Evolutionary conservation across 2,797 vertebrate genomes (phyloP).

Genomic region (Limosa lapponica): DNA sequence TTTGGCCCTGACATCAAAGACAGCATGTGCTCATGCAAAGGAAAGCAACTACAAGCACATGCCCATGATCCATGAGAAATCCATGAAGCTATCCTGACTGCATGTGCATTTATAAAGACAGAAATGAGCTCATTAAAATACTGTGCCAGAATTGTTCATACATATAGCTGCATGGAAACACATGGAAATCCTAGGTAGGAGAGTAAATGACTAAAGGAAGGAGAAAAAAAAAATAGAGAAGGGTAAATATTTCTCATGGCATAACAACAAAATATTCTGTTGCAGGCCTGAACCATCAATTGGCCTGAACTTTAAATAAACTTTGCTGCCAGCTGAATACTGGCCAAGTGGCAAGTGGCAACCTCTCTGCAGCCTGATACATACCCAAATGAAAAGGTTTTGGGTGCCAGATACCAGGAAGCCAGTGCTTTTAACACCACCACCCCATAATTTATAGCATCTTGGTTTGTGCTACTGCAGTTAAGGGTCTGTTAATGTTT

Average conservation of each 20-base stretch:
- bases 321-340: conserved; percentile 31
- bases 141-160: not conserved
- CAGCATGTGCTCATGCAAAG: not conserved
- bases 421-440: conserved; percentile 67
- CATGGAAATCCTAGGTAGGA: not conserved
- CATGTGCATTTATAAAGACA: not conserved
- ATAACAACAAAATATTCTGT: conserved; percentile 46
- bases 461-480: conserved; percentile 50
- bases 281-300: not conserved
- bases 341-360: conserved; percentile 64
- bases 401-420: conserved; percentile 60
- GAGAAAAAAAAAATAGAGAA: not conserved
- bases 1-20: not conserved
- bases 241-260: conserved; percentile 60
- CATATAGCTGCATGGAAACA: not conserved
- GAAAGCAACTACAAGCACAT: not conserved
- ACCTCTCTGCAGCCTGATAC: conserved; percentile 53
- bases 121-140: not conserved
- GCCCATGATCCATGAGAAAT: not conserved
- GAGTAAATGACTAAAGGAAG: not conserved
- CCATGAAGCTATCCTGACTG: not conserved
- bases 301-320: conserved; percentile 26
- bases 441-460: conserved; percentile 72
- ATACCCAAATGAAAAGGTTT: conserved; percentile 67
- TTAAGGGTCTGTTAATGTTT: conserved; percentile 63